phyloP scores from a whole-genome alignment of 2,888 invertebrate species.

The Desoria tigrina region DNA sequence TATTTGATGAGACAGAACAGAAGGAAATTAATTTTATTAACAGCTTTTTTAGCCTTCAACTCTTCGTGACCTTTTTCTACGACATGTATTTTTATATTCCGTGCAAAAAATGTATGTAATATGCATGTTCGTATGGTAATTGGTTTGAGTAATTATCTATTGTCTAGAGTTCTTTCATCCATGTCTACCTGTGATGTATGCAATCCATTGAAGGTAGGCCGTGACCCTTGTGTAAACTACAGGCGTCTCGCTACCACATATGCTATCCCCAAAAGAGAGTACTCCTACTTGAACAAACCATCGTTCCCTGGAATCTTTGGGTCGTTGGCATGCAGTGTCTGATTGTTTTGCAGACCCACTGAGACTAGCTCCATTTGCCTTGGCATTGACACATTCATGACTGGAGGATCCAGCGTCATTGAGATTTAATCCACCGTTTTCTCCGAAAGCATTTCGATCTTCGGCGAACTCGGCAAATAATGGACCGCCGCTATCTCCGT shows the following conservation, averaged over 20 bases:
- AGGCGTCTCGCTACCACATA: conserved; percentile 44
- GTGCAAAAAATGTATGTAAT: too few relatives aligned
- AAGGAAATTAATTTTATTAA: too few relatives aligned
- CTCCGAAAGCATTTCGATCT: conserved; percentile 1
- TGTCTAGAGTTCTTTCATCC: conserved; percentile 21
- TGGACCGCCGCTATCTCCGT: conserved; percentile 35
- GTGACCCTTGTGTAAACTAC: conserved; percentile 45
- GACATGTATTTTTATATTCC: too few relatives aligned
- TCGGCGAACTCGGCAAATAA: conserved; percentile 40
- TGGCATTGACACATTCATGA: conserved; percentile 44
- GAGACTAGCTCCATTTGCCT: conserved; percentile 31
- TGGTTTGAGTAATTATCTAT: too few relatives aligned
- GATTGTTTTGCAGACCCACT: conserved; percentile 1
- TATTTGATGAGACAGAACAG: too few relatives aligned
- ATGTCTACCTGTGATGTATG: conserved; percentile 40
- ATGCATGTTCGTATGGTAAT: too few relatives aligned
- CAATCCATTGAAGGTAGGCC: conserved; percentile 46
- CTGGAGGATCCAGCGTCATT: conserved; percentile 29
- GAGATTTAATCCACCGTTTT: conserved; percentile 24
- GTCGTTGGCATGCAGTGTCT: conserved; percentile 25
- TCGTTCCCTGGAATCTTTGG: conserved; percentile 25
- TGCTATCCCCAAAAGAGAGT: conserved; percentile 38
- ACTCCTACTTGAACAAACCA: conserved; percentile 48
- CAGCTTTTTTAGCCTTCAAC: too few relatives aligned
- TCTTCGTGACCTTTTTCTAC: too few relatives aligned